Percentiles rank a stretch among this genome's conserved stretches.
Conservation (phyloP, 2,888 invertebrate genomes). For the Cetonia aurata region DNA sequence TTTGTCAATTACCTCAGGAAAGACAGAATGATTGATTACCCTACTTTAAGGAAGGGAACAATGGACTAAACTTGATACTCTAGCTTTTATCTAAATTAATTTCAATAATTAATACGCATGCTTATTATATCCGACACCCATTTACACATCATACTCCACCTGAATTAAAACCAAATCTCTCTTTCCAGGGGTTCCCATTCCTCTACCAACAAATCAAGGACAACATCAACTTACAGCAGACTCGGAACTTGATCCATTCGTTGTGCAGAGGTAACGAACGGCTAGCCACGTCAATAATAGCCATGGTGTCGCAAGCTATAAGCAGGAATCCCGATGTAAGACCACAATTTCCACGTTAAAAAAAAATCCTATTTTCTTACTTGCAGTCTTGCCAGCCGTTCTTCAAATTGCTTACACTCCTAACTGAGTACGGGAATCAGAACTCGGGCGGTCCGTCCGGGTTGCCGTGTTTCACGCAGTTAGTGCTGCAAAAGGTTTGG, state of each 20-base stretch:
- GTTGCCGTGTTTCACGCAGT: conserved; percentile 90
- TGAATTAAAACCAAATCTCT: conserved; percentile 35
- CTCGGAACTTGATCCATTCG: conserved; percentile 91
- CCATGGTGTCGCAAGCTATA: conserved; percentile 91
- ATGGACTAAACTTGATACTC: not conserved
- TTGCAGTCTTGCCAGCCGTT: conserved; percentile 86
- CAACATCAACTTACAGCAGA: conserved; percentile 91
- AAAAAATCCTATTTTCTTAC: not conserved
- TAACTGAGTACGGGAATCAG: conserved; percentile 78
- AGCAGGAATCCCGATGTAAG: conserved; percentile 89
- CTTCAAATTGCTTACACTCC: conserved; percentile 89
- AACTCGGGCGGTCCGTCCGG: conserved; percentile 73
- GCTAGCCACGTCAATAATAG: conserved; percentile 88
- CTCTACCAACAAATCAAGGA: conserved; percentile 95
- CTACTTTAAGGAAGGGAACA: too few relatives aligned
- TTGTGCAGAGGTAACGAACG: conserved; percentile 92
- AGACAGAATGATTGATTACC: too few relatives aligned
- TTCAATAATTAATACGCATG: too few relatives aligned
- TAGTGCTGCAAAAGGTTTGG: conserved; percentile 90
- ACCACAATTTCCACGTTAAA: not conserved
- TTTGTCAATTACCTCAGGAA: too few relatives aligned
- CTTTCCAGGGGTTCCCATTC: conserved; percentile 87
- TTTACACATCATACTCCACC: not conserved
- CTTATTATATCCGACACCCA: too few relatives aligned
- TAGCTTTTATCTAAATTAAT: too few relatives aligned